These are phyloP conservation scores for Aplodontia rufa DNA, from an alignment of 2,113 vertebrate genomes.

Conservation along the genomic window DNA sequence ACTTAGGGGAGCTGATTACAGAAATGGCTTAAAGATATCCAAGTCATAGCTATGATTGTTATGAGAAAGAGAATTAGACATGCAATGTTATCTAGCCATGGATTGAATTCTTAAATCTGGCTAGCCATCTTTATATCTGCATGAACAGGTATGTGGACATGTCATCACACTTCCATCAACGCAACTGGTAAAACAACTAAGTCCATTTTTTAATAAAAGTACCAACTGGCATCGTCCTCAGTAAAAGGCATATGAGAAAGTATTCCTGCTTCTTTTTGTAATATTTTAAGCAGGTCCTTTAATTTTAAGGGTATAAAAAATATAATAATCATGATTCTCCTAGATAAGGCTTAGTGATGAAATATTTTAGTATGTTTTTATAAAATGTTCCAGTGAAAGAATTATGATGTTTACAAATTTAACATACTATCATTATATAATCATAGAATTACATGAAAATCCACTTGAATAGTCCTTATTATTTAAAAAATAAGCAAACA, in stretches of 20 bases:
- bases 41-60: not conserved
- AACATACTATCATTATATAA: not conserved
- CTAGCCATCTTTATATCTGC: not conserved
- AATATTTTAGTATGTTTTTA: not conserved
- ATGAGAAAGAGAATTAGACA: not conserved
- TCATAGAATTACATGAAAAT: not conserved
- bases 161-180: not conserved
- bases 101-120: not conserved
- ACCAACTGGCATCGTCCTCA: not conserved
- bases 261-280: not conserved
- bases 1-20: slow-evolving; percentile 2
- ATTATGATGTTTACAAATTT: slow-evolving; percentile 50
- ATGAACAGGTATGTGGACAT: not conserved
- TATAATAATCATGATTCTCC: slow-evolving; percentile 10
- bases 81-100: not conserved
- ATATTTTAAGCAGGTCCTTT: slow-evolving; percentile 11
- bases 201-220: not conserved
- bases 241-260: slow-evolving; percentile 9
- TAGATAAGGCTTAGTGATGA: not conserved
- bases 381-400: slow-evolving; percentile 2
- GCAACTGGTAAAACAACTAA: not conserved
- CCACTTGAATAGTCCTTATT: not conserved
- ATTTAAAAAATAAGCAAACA: not conserved
- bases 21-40: not conserved
- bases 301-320: slow-evolving; percentile 29